These are phyloP conservation scores for Euglossa dilemma DNA, from an alignment of 1,140 invertebrate species.

Conservation along the genomic window DNA sequence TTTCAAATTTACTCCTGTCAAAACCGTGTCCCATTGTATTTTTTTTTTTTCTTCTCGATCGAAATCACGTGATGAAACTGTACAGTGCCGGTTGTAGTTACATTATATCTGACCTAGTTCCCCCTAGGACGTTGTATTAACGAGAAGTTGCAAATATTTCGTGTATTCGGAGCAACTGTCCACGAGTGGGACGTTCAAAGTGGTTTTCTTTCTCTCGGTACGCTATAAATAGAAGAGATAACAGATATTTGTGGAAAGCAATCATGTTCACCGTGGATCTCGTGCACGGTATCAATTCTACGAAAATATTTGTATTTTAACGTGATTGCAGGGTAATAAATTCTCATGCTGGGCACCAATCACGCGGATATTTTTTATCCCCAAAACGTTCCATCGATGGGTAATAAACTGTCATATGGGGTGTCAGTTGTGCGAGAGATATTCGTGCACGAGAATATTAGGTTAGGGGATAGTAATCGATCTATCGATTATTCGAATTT, in stretches of 20 bases:
- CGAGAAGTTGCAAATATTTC: not conserved
- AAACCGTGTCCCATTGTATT: not conserved
- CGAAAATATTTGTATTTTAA: not conserved
- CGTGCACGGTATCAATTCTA: not conserved
- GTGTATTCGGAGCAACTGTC: not conserved
- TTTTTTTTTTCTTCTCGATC: not conserved
- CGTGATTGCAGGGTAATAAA: too few relatives aligned
- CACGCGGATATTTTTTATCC: too few relatives aligned
- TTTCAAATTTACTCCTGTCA: not conserved
- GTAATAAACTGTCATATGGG: too few relatives aligned
- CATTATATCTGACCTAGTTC: not conserved
- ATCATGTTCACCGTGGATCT: not conserved
- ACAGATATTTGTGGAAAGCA: constrained; percentile 1
- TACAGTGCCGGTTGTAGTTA: not conserved
- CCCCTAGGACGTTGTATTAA: not conserved
- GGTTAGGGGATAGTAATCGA: too few relatives aligned
- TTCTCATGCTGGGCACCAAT: too few relatives aligned
- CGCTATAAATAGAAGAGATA: not conserved
- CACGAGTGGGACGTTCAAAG: not conserved
- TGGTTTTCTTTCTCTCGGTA: not conserved
- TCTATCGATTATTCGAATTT: too few relatives aligned
- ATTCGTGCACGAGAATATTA: too few relatives aligned
- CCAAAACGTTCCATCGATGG: too few relatives aligned
- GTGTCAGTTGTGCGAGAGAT: too few relatives aligned
- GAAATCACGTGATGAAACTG: not conserved